phyloP scores from a whole-genome alignment of 1,140 invertebrate genomes.

The Helicoverpa zea region DNA sequence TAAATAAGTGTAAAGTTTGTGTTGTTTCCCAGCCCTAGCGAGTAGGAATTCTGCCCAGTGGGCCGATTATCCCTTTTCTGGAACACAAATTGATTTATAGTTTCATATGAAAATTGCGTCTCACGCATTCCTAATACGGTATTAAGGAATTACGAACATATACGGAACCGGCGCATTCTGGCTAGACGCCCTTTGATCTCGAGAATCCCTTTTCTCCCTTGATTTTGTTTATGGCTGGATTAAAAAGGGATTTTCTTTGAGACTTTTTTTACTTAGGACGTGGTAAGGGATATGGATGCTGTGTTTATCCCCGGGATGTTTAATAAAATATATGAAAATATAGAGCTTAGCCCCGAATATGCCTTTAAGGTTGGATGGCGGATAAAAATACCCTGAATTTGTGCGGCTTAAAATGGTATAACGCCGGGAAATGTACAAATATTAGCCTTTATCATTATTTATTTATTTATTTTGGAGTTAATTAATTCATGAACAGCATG shows the following conservation, averaged over 20 bases:
- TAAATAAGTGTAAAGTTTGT: slow-evolving; percentile 35
- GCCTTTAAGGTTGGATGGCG: slow-evolving; percentile 22
- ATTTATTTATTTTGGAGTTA: background rate
- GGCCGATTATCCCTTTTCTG: slow-evolving; percentile 57
- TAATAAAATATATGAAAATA: slow-evolving; percentile 51
- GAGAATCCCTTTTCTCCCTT: slow-evolving; percentile 33
- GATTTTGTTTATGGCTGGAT: slow-evolving; percentile 70
- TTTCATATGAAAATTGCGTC: slow-evolving; percentile 66
- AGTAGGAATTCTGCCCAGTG: slow-evolving; percentile 53
- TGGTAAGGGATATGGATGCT: slow-evolving; percentile 47
- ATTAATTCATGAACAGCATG: background rate
- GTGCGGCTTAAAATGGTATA: slow-evolving; percentile 20
- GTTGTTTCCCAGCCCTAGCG: slow-evolving; percentile 47
- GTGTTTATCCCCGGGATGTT: slow-evolving; percentile 44
- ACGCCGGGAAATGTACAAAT: background rate
- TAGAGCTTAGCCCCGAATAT: slow-evolving; percentile 31
- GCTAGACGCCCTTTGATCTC: slow-evolving; percentile 62
- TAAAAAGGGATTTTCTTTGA: slow-evolving; percentile 63
- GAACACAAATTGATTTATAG: slow-evolving; percentile 70
- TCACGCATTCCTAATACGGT: slow-evolving; percentile 56
- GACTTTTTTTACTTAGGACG: slow-evolving; percentile 52
- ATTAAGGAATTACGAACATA: slow-evolving; percentile 47
- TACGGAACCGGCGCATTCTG: slow-evolving; percentile 33
- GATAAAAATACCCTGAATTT: slow-evolving; percentile 18
- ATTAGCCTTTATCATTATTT: slow-evolving; percentile 1